Evolutionary conservation across 2,113 vertebrate species (phyloP).

Genomic region (Diphyllodes magnificus): DNA sequence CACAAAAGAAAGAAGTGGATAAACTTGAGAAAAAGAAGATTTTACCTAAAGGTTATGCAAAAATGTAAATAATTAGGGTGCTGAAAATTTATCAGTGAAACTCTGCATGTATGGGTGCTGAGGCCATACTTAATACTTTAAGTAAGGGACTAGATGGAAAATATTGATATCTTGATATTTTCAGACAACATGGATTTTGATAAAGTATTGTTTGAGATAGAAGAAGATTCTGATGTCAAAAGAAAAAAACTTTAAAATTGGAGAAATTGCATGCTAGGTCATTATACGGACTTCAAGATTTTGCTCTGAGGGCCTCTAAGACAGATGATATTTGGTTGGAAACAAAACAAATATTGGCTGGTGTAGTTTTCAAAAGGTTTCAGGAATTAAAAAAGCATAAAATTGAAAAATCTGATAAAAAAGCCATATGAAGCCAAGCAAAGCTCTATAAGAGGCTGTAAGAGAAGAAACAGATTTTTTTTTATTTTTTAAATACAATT

Average conservation of each 20-base stretch:
- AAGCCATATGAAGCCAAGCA: background rate
- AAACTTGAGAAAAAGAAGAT: background rate
- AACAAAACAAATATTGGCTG: background rate
- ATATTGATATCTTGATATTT: background rate
- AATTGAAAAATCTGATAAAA: background rate
- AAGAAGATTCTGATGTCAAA: background rate
- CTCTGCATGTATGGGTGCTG: background rate
- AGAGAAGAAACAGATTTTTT: background rate
- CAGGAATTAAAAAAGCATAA: background rate
- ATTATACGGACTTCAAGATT: background rate
- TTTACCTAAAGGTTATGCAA: background rate
- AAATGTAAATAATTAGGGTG: background rate
- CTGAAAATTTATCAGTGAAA: background rate
- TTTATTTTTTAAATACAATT: fast-evolving
- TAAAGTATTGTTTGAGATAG: background rate
- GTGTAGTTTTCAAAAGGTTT: background rate
- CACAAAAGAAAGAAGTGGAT: background rate
- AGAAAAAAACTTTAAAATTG: background rate
- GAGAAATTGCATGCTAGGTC: background rate
- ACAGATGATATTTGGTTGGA: background rate
- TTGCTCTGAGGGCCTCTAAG: background rate
- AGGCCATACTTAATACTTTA: background rate
- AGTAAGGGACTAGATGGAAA: background rate
- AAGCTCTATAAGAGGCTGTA: background rate
- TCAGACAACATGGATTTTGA: background rate